Evolutionary conservation across 2,888 invertebrate species (phyloP), one percentile per base, ranked within the genome.

Genomic region (Xestia rhomboidea): DNA sequence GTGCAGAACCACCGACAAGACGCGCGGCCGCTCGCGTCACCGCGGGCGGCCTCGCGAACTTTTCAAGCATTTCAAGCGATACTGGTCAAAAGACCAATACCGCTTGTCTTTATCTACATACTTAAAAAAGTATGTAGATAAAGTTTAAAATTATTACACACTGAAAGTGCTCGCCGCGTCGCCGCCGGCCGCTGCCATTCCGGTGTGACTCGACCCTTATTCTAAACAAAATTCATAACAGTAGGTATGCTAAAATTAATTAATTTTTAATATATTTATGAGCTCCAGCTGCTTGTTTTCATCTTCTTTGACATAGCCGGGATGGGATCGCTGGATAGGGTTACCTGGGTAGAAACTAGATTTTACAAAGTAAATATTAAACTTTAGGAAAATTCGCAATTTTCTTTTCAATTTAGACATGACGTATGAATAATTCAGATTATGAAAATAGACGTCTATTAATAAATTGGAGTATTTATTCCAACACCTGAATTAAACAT

Each of bases 211-310:
- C n/a, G n/a, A n/a, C n/a, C 7, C 7, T 38, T 38, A 3, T 38
- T 64, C 67, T 68, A 68, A 66, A 82, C 67, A 76, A 70, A 63
- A 34, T 72, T 68, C 76, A 68, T 74, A 73, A 70, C 54, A 79
- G 18, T 60, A 63, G 7, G 13, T 74, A 74, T 70, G 41, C 73
- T 76, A 79, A 78, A n/a, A 79, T 78, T 76, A n/a, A 79, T 78
- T 76, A 69, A 64, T 79, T 70, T 87, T 73, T 76, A 73, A 75
- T 75, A 81, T 87, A 90, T 81, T 60, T 71, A 91, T 70, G 89
- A 95, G 96, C 96, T 93, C 95, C 96, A 96, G 95, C 96, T 96
- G 96, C 95, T 96, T 96, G 96, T 96, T 96, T 95, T 94, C 94
- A 87, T 94, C 94, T 95, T 93, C 95, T 92, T 91, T 94, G 95